Conservation (phyloP, 2,113 vertebrate genomes). For the Clupea harengus region DNA sequence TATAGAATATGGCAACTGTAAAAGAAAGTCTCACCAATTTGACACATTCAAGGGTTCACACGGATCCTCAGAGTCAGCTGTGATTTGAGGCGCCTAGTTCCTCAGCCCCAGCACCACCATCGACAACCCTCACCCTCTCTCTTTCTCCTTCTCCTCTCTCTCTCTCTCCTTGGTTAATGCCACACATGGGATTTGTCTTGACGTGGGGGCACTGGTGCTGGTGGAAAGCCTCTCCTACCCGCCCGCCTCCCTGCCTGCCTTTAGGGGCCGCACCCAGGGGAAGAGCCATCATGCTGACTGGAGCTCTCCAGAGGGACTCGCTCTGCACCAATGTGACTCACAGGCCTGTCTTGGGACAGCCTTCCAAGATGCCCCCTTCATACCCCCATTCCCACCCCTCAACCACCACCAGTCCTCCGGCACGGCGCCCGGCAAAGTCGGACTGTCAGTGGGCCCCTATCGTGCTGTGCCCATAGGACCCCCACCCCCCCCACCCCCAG, state of each 20-base stretch:
- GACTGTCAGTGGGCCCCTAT: background rate
- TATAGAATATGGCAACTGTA: too few species aligned
- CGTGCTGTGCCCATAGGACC: background rate
- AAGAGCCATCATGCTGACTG: conserved; percentile 60
- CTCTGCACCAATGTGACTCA: background rate
- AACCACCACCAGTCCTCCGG: background rate
- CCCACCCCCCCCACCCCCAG: background rate
- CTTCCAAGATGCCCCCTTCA: background rate
- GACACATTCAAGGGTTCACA: background rate
- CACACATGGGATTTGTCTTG: conserved; percentile 38
- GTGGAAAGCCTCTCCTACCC: background rate
- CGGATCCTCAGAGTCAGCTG: background rate
- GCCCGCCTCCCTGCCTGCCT: background rate
- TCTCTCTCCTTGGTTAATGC: conserved; percentile 25
- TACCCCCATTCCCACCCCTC: background rate
- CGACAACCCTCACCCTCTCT: background rate
- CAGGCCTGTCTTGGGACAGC: background rate
- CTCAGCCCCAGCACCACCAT: background rate
- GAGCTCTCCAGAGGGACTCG: conserved; percentile 30
- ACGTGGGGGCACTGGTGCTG: conserved; percentile 29
- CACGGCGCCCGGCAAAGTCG: background rate
- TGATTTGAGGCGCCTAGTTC: background rate
- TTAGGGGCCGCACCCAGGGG: conserved; percentile 44
- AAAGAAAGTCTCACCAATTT: too few species aligned
- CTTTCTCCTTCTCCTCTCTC: background rate